Percentiles rank a stretch among this genome's conserved stretches.
phyloP scores from a whole-genome alignment of 2,888 invertebrate genomes.

The Galeruca laticollis region DNA sequence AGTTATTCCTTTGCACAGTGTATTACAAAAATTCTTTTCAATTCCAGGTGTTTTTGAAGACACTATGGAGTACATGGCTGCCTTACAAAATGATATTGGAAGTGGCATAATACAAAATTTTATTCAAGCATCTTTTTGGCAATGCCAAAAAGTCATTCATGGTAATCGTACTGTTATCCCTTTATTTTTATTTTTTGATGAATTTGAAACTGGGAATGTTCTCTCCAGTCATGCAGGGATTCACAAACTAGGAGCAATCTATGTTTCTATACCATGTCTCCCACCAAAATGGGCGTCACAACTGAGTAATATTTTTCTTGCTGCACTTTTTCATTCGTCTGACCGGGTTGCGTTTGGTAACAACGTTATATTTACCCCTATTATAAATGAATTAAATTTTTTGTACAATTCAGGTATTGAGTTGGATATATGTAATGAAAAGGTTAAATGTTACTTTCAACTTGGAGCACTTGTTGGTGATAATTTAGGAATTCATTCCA shows the following conservation, averaged over 20 bases:
- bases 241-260: slow-evolving; percentile 51
- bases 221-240: slow-evolving; percentile 48
- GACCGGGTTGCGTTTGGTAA: slow-evolving; percentile 53
- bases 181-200: slow-evolving; percentile 48
- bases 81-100: slow-evolving; percentile 19
- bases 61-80: slow-evolving; percentile 26
- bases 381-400: slow-evolving; percentile 50
- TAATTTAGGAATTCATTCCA: slow-evolving; percentile 52
- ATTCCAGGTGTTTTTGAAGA: slow-evolving; percentile 26
- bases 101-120: slow-evolving; percentile 26
- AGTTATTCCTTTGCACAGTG: slow-evolving; percentile 21
- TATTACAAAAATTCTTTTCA: slow-evolving; percentile 28
- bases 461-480: slow-evolving; percentile 51
- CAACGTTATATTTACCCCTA: slow-evolving; percentile 45
- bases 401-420: slow-evolving; percentile 42
- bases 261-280: slow-evolving; percentile 45
- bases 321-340: slow-evolving; percentile 48
- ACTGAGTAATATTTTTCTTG: slow-evolving; percentile 48
- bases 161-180: slow-evolving; percentile 43
- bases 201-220: slow-evolving; percentile 52
- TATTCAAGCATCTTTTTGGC: slow-evolving; percentile 28
- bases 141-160: slow-evolving; percentile 18
- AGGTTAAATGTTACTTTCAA: slow-evolving; percentile 38
- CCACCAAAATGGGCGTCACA: slow-evolving; percentile 44
- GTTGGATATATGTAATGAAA: slow-evolving; percentile 12